phyloP scores from a whole-genome alignment of 2,113 vertebrate species.

The Nibea coibor region DNA sequence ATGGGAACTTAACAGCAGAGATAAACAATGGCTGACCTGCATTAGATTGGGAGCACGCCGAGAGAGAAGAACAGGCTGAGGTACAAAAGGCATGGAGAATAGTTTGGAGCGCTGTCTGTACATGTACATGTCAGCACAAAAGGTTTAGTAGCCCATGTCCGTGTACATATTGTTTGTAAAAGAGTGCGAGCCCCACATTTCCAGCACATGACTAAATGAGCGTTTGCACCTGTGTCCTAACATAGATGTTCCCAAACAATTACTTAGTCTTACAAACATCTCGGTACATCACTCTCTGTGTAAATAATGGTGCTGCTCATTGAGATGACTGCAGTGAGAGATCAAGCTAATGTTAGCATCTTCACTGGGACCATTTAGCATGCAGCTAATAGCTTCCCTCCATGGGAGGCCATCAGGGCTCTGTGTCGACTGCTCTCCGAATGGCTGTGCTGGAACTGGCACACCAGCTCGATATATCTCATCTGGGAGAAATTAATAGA shows the following conservation, averaged over 20 bases:
- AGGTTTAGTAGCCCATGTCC: background rate
- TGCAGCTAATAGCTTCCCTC: conserved; percentile 67
- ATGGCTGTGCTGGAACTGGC: conserved; percentile 54
- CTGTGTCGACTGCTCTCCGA: conserved; percentile 43
- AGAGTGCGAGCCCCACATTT: background rate
- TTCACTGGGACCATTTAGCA: conserved; percentile 74
- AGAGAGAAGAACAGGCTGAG: conserved; percentile 4
- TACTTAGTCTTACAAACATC: conserved; percentile 29
- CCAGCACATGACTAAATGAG: background rate
- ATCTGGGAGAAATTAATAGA: conserved; percentile 62
- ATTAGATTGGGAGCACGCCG: conserved; percentile 49
- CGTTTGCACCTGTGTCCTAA: conserved; percentile 18
- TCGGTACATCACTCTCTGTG: conserved; percentile 39
- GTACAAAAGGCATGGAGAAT: background rate
- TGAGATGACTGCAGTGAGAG: conserved; percentile 65
- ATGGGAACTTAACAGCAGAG: conserved; percentile 53
- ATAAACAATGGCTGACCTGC: conserved; percentile 63
- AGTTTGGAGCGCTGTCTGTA: background rate
- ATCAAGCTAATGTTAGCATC: conserved; percentile 73
- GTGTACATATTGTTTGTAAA: background rate
- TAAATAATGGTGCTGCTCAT: conserved; percentile 67
- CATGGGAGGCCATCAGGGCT: conserved; percentile 63
- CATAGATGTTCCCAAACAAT: conserved; percentile 10
- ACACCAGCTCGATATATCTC: conserved; percentile 50
- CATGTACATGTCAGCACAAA: background rate